Conservation (phyloP, 2,888 invertebrate genomes). For the Tenthredo distinguenda region DNA sequence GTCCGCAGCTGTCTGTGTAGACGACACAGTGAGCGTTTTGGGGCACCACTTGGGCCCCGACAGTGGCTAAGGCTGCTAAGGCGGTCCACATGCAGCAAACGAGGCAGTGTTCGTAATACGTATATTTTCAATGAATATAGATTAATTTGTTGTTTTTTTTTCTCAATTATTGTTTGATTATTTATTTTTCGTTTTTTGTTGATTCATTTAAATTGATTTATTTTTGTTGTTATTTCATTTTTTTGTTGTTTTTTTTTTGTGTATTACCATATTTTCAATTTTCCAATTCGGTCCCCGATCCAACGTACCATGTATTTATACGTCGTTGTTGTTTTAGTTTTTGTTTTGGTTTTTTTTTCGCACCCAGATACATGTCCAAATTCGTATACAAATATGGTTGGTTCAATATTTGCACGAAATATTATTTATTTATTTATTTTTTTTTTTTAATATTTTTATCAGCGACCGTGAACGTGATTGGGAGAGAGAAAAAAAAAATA, state of each 20-base stretch:
- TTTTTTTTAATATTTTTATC: not conserved
- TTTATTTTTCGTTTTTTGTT: conserved; percentile 3
- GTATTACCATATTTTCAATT: not conserved
- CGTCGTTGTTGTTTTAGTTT: conserved; percentile 21
- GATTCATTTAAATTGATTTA: not conserved
- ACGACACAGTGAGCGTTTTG: conserved; percentile 95
- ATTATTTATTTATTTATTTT: not conserved
- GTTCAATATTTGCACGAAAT: not conserved
- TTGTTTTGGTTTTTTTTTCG: conserved; percentile 50
- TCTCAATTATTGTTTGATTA: conserved; percentile 13
- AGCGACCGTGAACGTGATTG: not conserved
- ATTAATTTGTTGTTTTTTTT: conserved; percentile 22
- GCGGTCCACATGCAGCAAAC: conserved; percentile 82
- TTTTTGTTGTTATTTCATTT: not conserved
- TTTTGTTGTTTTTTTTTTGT: not conserved
- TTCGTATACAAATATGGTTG: not conserved
- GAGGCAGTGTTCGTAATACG: conserved; percentile 77
- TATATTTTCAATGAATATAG: conserved; percentile 48
- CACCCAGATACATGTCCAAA: not conserved
- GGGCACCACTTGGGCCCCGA: conserved; percentile 85
- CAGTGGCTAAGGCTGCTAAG: conserved; percentile 81
- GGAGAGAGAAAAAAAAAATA: not conserved
- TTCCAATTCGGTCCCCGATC: not conserved
- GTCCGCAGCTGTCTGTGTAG: conserved; percentile 97
- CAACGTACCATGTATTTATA: conserved; percentile 50